Evolutionary conservation across 1,140 invertebrate genomes (phyloP).

Genomic region (Atta colombica): DNA sequence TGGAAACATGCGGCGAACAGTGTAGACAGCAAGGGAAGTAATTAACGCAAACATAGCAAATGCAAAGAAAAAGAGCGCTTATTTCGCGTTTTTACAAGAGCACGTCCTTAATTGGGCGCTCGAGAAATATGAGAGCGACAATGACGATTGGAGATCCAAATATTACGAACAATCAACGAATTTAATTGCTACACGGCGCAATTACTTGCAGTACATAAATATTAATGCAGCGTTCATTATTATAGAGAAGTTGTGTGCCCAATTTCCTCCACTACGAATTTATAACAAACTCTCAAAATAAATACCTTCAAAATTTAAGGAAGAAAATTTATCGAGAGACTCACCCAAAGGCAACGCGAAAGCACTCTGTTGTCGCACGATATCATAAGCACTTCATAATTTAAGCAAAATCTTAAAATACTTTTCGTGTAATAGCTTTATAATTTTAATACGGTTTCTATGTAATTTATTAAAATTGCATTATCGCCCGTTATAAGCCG

Average conservation of each 20-base stretch:
- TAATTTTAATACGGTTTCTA: slow-evolving; percentile 6
- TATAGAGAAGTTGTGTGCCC: no score
- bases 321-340: slow-evolving; percentile 20
- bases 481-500: slow-evolving; percentile 13
- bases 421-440: neutral
- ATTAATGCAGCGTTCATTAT: slow-evolving; percentile 46
- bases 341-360: slow-evolving; percentile 7
- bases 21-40: neutral
- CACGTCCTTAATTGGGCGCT: slow-evolving; percentile 18
- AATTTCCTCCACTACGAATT: neutral
- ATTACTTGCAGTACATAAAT: slow-evolving; percentile 61
- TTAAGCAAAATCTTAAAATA: neutral
- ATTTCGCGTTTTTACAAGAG: slow-evolving; percentile 36
- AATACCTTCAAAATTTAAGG: neutral
- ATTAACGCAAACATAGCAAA: slow-evolving; percentile 17
- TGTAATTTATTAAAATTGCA: neutral
- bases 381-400: neutral
- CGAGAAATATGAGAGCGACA: slow-evolving; percentile 38
- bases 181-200: slow-evolving; percentile 39
- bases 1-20: neutral
- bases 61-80: neutral
- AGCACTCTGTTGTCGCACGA: neutral
- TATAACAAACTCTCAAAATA: neutral
- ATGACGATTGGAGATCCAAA: slow-evolving; percentile 33
- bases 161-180: slow-evolving; percentile 27